Evolutionary conservation across 2,888 invertebrate species (phyloP).

Genomic region (Branchellion lobata): DNA sequence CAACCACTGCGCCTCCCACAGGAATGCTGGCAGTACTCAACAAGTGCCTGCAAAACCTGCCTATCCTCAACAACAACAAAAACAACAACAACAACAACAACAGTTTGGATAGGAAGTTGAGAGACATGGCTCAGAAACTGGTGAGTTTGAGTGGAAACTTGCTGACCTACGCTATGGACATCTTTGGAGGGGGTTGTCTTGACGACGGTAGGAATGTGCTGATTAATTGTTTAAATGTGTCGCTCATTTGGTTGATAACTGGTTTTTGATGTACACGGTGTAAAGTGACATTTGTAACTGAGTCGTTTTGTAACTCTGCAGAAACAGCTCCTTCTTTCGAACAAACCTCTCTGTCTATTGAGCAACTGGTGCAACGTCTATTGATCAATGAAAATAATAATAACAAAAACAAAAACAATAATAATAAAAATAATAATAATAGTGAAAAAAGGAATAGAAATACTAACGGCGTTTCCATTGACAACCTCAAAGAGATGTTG

Average conservation of each 20-base stretch:
- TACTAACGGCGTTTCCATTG: slow-evolving; percentile 48
- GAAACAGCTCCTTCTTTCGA: slow-evolving; percentile 73
- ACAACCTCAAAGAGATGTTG: slow-evolving; percentile 69
- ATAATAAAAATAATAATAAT: too few relatives aligned
- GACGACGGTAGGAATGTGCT: slow-evolving; percentile 39
- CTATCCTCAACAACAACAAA: neutral
- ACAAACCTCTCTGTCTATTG: slow-evolving; percentile 74
- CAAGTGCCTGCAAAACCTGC: neutral
- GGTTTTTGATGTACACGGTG: too few relatives aligned
- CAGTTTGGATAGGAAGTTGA: neutral
- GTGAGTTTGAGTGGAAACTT: slow-evolving; percentile 5
- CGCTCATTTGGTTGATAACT: neutral
- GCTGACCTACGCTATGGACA: slow-evolving; percentile 18
- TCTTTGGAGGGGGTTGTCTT: slow-evolving; percentile 44
- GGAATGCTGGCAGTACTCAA: neutral
- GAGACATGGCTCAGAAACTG: neutral
- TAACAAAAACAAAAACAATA: too few relatives aligned
- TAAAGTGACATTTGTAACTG: too few relatives aligned
- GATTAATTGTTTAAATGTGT: neutral
- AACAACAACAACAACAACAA: neutral
- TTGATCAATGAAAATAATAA: too few relatives aligned
- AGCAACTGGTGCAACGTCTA: slow-evolving; percentile 68
- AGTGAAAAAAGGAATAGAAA: neutral
- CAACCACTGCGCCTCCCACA: neutral
- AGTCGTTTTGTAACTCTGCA: slow-evolving; percentile 50